Evolutionary conservation across 2,113 vertebrate genomes (phyloP).

Genomic region (Hemiprocne comata): DNA sequence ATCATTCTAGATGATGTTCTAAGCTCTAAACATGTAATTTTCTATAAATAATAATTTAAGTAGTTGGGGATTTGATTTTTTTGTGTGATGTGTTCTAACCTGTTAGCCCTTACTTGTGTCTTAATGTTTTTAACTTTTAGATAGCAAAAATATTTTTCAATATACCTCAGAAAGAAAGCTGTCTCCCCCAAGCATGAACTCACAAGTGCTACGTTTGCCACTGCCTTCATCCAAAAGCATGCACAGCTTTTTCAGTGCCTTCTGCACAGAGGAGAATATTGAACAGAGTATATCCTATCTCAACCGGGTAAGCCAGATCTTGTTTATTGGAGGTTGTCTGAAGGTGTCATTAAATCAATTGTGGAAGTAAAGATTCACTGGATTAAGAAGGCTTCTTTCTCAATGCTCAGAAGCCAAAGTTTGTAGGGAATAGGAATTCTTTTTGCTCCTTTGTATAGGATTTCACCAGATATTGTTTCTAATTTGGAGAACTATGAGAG

Average conservation of each 20-base stretch:
- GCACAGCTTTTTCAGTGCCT: constrained; percentile 85
- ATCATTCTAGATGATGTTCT: background rate
- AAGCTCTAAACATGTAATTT: background rate
- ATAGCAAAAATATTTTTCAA: constrained; percentile 79
- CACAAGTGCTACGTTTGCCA: constrained; percentile 76
- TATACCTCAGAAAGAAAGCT: constrained; percentile 83
- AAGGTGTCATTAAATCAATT: background rate
- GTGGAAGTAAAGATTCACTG: background rate
- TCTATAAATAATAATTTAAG: background rate
- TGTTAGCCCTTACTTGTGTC: background rate
- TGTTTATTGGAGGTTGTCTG: background rate
- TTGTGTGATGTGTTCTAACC: background rate
- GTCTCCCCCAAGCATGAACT: constrained; percentile 81
- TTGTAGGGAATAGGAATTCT: background rate
- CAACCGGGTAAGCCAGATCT: constrained; percentile 81
- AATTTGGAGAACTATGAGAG: background rate
- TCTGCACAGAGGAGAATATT: constrained; percentile 94
- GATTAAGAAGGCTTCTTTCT: background rate
- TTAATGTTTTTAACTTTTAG: constrained; percentile 71
- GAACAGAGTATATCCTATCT: constrained; percentile 90
- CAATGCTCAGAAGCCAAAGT: background rate
- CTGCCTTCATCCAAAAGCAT: constrained; percentile 80
- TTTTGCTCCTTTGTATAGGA: no score
- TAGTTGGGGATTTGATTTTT: background rate
- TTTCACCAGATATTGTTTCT: background rate